Conservation (phyloP, 1,140 invertebrate species). For the Parasteatoda tepidariorum region DNA sequence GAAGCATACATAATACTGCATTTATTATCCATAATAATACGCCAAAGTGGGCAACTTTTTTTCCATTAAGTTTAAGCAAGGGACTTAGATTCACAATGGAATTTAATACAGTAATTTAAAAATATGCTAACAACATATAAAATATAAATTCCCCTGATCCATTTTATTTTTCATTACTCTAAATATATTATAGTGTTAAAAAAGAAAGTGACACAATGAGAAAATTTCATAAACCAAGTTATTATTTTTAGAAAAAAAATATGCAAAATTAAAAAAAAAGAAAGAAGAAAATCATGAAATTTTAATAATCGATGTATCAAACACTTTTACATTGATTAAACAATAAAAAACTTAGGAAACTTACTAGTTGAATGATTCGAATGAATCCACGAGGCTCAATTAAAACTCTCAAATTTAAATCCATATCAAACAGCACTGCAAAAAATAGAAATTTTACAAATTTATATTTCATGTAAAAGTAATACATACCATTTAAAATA, state of each 20-base stretch:
- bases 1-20: no score
- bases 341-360: conserved; percentile 57
- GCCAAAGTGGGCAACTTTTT: no score
- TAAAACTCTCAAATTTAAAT: conserved; percentile 71
- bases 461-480: not conserved
- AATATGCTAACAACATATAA: no score
- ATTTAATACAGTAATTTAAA: no score
- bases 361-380: conserved; percentile 73
- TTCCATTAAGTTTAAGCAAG: no score
- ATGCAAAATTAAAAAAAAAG: not conserved
- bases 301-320: not conserved
- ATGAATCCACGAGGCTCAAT: conserved; percentile 75
- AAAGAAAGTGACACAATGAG: not conserved
- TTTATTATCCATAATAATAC: no score
- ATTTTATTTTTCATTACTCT: not conserved
- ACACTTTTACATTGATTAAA: not conserved
- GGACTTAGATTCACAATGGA: no score
- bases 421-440: conserved; percentile 62
- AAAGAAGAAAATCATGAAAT: conserved; percentile 22
- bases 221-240: not conserved
- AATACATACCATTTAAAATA: not conserved
- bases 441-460: not conserved
- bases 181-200: not conserved
- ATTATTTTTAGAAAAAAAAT: not conserved
- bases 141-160: not conserved